Percentiles rank a stretch among this genome's conserved stretches.
These are phyloP conservation scores for Aricia artaxerxes DNA, from an alignment of 2,888 invertebrate species.

Conservation along the genomic window DNA sequence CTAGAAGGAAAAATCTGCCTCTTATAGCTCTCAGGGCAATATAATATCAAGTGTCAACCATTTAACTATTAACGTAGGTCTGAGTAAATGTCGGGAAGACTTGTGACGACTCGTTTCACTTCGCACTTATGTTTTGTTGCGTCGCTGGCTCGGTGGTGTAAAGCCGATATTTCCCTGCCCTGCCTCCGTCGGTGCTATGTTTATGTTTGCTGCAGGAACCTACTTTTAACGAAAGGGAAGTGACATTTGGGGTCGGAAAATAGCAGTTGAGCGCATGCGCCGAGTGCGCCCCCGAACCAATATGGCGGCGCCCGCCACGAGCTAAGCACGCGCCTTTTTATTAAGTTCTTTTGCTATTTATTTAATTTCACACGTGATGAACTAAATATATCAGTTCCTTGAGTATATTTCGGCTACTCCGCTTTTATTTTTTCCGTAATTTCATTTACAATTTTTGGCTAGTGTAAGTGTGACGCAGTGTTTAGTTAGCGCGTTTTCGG, in stretches of 20 bases:
- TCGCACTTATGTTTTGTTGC: neutral
- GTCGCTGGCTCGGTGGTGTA: neutral
- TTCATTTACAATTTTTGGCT: conserved; percentile 11
- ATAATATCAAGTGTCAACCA: conserved; percentile 25
- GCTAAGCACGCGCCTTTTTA: conserved; percentile 64
- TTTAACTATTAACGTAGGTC: conserved; percentile 47
- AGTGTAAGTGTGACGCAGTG: conserved; percentile 6
- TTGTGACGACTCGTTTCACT: conserved; percentile 33
- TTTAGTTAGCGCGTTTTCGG: conserved; percentile 25
- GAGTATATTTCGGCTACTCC: conserved; percentile 17
- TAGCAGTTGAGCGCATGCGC: conserved; percentile 67
- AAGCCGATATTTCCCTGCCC: conserved; percentile 1
- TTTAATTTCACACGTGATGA: neutral
- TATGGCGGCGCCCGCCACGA: conserved; percentile 75
- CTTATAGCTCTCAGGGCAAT: neutral
- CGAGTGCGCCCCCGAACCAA: conserved; percentile 66
- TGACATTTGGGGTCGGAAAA: conserved; percentile 55
- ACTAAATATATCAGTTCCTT: neutral
- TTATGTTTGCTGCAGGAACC: conserved; percentile 22
- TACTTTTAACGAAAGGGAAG: conserved; percentile 39
- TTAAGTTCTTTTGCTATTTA: conserved; percentile 51
- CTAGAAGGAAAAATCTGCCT: neutral
- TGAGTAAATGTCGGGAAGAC: conserved; percentile 38
- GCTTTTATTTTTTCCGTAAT: conserved; percentile 4
- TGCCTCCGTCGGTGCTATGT: conserved; percentile 8